Evolutionary conservation across 1,140 invertebrate genomes (phyloP).

Genomic region (Arctopsyche grandis): DNA sequence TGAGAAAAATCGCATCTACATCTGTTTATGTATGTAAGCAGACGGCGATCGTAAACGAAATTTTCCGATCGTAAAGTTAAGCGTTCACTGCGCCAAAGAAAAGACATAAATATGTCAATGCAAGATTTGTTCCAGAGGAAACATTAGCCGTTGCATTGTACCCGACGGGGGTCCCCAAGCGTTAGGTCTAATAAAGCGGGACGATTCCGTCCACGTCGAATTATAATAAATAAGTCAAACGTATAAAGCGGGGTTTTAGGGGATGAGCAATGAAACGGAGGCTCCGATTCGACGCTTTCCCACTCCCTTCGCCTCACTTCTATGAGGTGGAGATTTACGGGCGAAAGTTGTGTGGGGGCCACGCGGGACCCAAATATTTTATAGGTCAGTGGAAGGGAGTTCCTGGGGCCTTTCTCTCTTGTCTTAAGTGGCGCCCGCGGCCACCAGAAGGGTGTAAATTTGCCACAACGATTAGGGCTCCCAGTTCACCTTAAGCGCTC

Average conservation of each 20-base stretch:
- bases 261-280: conserved; percentile 24
- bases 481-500: not conserved
- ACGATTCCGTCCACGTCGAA: not conserved
- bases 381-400: conserved; percentile 35
- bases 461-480: conserved; percentile 29
- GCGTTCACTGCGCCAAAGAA: not conserved
- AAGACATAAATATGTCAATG: conserved; percentile 17
- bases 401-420: not conserved
- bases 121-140: not conserved
- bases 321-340: conserved; percentile 32
- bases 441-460: conserved; percentile 34
- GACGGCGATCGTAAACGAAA: not conserved
- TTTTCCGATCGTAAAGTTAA: conserved; percentile 10
- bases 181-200: not conserved
- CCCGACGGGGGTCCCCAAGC: not conserved
- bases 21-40: too few species aligned
- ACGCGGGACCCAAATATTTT: conserved; percentile 25
- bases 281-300: not conserved
- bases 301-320: not conserved
- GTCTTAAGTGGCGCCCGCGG: conserved; percentile 13
- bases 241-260: not conserved
- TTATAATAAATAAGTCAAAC: conserved; percentile 30
- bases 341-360: conserved; percentile 32
- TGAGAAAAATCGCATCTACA: too few species aligned
- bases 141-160: not conserved